phyloP scores from a whole-genome alignment of 2,888 invertebrate species.

The Xanthia togata region DNA sequence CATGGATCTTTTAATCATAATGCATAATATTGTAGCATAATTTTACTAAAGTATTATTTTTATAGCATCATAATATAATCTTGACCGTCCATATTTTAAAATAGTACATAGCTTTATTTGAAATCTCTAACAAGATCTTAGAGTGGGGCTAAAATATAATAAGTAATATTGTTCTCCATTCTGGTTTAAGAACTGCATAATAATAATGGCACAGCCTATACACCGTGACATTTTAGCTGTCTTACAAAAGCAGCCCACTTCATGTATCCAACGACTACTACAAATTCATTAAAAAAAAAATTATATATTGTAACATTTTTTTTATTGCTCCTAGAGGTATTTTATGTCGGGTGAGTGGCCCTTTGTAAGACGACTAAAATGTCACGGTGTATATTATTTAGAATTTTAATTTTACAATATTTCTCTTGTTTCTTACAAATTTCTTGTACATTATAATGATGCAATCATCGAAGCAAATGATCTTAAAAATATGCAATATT shows the following conservation, averaged over 20 bases:
- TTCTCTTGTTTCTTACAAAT: not conserved
- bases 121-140: constrained; percentile 25
- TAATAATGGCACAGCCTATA: not conserved
- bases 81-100: constrained; percentile 47
- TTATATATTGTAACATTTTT: too few species aligned
- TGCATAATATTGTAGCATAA: constrained; percentile 13
- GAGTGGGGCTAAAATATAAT: not conserved
- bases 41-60: constrained; percentile 27
- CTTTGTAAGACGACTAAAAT: too few species aligned
- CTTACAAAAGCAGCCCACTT: too few species aligned
- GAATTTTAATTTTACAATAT: not conserved
- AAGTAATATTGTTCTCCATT: not conserved
- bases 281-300: too few species aligned
- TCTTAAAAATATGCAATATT: constrained; percentile 14
- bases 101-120: constrained; percentile 10
- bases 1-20: not conserved
- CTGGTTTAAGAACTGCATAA: not conserved
- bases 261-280: too few species aligned
- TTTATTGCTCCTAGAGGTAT: too few species aligned
- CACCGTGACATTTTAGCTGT: too few species aligned
- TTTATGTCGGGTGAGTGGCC: too few species aligned
- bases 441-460: not conserved
- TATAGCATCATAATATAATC: not conserved
- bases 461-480: constrained; percentile 1
- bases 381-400: too few species aligned